Percentiles rank a stretch among this genome's conserved stretches.
Conservation (phyloP, 2,797 vertebrate genomes). For the Pseudocheirus occidentalis region DNA sequence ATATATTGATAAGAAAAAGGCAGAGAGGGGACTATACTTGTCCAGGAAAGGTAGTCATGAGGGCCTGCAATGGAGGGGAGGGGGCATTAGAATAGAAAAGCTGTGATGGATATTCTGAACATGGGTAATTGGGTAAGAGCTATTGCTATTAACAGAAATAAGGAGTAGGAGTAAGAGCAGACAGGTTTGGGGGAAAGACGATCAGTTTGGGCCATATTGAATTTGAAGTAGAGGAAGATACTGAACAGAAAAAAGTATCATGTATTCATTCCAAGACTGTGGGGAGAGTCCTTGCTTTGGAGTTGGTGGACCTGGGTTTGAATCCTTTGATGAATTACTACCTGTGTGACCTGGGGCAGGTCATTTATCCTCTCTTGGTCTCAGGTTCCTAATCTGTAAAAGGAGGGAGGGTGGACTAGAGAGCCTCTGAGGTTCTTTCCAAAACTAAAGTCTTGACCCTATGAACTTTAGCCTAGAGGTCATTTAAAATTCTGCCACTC, state of each 20-base stretch:
- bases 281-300: background rate
- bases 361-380: background rate
- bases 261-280: background rate
- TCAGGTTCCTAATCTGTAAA: background rate
- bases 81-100: background rate
- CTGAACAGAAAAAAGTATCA: background rate
- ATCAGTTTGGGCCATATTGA: background rate
- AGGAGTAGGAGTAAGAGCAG: background rate
- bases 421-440: background rate
- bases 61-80: background rate
- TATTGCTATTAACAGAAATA: background rate
- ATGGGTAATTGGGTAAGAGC: background rate
- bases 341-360: background rate
- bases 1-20: background rate
- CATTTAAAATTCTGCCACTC: background rate
- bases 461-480: background rate
- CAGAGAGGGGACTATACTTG: background rate
- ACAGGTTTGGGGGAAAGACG: background rate
- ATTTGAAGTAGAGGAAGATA: background rate
- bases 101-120: background rate
- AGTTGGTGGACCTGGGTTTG: background rate
- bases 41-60: background rate
- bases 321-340: background rate
- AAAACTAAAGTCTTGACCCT: background rate
- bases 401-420: background rate